These are phyloP conservation scores for Hyposmocoma kahamanoa DNA, from an alignment of 1,140 invertebrate genomes.

Conservation along the genomic window DNA sequence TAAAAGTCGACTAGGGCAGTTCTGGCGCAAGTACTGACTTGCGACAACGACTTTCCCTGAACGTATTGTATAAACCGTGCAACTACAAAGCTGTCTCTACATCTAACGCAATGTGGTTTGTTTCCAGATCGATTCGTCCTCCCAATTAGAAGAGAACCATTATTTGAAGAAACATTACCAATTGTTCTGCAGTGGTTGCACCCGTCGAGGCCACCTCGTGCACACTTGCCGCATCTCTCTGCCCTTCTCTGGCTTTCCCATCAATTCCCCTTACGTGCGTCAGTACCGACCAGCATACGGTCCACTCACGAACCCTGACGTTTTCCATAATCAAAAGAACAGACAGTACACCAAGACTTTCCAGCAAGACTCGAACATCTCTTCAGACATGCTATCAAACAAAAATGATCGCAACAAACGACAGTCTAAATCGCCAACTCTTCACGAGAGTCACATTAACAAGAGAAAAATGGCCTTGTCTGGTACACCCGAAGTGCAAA, in stretches of 20 bases:
- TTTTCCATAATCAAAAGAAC: constrained; percentile 13
- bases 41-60: too few relatives aligned
- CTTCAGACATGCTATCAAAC: constrained; percentile 10
- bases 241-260: constrained; percentile 49
- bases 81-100: too few relatives aligned
- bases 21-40: too few relatives aligned
- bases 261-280: constrained; percentile 51
- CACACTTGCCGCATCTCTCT: constrained; percentile 66
- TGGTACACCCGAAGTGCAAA: constrained; percentile 22
- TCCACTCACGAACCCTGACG: constrained; percentile 5
- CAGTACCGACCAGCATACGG: constrained; percentile 41
- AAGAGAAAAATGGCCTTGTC: constrained; percentile 33
- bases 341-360: constrained; percentile 13
- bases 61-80: too few relatives aligned
- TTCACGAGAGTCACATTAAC: constrained; percentile 37
- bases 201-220: constrained; percentile 76
- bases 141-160: constrained; percentile 42
- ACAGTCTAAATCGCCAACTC: constrained; percentile 47
- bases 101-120: neutral
- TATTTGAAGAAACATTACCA: constrained; percentile 50
- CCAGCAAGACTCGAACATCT: constrained; percentile 17
- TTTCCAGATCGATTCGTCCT: constrained; percentile 56
- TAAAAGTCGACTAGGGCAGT: too few relatives aligned
- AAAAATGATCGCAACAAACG: constrained; percentile 36
- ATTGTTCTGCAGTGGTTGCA: constrained; percentile 78